A percentile compares a stretch with the other conserved stretches of the same genome.
phyloP scores from a whole-genome alignment of 2,113 vertebrate genomes.

The Tautogolabrus adspersus region DNA sequence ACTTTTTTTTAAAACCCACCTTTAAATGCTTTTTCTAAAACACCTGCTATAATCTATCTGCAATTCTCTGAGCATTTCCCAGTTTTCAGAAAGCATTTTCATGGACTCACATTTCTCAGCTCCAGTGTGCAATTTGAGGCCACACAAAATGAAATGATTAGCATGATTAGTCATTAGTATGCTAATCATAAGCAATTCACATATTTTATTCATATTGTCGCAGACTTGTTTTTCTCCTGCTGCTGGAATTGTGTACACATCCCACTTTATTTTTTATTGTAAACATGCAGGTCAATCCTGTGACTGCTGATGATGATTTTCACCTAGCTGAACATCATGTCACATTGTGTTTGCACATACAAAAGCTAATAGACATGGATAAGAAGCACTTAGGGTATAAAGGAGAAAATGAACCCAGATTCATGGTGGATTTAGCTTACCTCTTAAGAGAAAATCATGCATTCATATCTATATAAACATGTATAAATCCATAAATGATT shows the following conservation, averaged over 20 bases:
- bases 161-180: constrained; percentile 81
- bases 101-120: constrained; percentile 44
- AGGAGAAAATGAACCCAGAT: neutral
- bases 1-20: constrained; percentile 4
- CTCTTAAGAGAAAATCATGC: no score
- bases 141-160: constrained; percentile 78
- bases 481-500: no score
- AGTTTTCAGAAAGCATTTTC: constrained; percentile 38
- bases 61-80: constrained; percentile 18
- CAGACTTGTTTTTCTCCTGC: constrained; percentile 67
- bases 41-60: neutral
- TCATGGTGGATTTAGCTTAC: neutral
- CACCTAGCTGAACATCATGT: neutral
- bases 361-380: neutral
- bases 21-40: constrained; percentile 21
- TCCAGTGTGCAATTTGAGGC: constrained; percentile 64
- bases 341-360: neutral
- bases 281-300: constrained; percentile 38
- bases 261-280: constrained; percentile 49
- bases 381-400: neutral
- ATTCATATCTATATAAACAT: neutral
- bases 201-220: constrained; percentile 83
- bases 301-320: neutral
- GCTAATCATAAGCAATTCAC: constrained; percentile 78
- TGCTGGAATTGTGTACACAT: constrained; percentile 57